Percentiles rank a stretch among this genome's conserved stretches.
Conservation (phyloP, 2,797 vertebrate genomes). For the Odontamblyopus rebecca region DNA sequence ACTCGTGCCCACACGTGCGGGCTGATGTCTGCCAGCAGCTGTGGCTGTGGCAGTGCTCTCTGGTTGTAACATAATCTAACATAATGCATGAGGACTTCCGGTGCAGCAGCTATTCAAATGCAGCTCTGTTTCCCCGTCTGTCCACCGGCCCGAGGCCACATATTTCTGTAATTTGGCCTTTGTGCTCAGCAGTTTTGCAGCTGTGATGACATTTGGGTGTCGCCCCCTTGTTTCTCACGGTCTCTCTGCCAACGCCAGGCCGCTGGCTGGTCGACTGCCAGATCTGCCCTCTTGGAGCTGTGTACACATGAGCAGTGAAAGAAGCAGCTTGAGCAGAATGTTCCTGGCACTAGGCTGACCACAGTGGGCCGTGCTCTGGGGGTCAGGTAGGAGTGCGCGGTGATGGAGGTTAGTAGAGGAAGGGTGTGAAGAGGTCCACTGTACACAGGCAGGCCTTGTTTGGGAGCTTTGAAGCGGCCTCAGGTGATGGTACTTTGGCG, state of each 20-base stretch:
- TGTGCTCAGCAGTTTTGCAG: constrained; percentile 92
- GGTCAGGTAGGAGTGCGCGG: constrained; percentile 57
- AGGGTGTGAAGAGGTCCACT: constrained; percentile 24
- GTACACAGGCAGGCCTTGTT: constrained; percentile 31
- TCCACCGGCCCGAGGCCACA: constrained; percentile 82
- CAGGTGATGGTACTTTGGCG: constrained; percentile 10
- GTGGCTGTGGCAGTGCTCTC: constrained; percentile 67
- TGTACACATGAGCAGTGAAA: constrained; percentile 68
- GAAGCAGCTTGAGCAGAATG: constrained; percentile 70
- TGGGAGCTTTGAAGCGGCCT: constrained; percentile 22
- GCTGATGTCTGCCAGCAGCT: constrained; percentile 74
- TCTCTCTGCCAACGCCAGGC: constrained; percentile 82
- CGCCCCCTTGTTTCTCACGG: constrained; percentile 93
- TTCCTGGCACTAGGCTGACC: constrained; percentile 67
- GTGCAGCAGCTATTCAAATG: constrained; percentile 74
- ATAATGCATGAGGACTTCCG: constrained; percentile 70
- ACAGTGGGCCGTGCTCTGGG: constrained; percentile 38
- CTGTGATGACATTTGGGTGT: constrained; percentile 92
- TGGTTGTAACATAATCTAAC: constrained; percentile 70
- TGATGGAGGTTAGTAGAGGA: constrained; percentile 31
- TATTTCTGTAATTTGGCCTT: constrained; percentile 92
- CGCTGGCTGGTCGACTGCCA: constrained; percentile 82
- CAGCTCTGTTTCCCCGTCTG: constrained; percentile 84
- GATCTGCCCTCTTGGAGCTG: constrained; percentile 79
- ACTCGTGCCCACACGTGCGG: constrained; percentile 53